These are phyloP conservation scores for Propsilocerus akamusi DNA, from an alignment of 1,140 invertebrate genomes.

Conservation along the genomic window DNA sequence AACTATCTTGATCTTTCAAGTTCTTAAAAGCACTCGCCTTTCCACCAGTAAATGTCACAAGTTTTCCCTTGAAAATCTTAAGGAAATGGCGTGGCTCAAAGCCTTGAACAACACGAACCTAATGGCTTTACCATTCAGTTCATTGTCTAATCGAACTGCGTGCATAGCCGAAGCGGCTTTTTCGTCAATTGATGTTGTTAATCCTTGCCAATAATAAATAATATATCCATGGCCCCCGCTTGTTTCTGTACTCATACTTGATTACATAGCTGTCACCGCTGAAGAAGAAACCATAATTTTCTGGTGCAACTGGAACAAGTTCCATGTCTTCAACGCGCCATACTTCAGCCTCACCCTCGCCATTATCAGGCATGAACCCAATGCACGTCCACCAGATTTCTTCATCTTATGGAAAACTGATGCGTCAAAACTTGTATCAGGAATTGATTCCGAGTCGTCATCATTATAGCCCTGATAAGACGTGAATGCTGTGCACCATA, in stretches of 20 bases:
- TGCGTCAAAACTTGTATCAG: conserved; percentile 18
- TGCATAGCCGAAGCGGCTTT: conserved; percentile 41
- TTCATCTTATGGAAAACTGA: conserved; percentile 17
- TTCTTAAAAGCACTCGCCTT: conserved; percentile 37
- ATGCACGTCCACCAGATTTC: conserved; percentile 30
- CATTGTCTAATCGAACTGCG: conserved; percentile 37
- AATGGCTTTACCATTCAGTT: conserved; percentile 30
- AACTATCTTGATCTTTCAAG: conserved; percentile 35
- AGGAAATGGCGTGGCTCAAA: conserved; percentile 58
- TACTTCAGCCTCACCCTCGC: conserved; percentile 32
- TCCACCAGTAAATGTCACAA: conserved; percentile 40
- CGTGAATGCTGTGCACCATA: conserved; percentile 34
- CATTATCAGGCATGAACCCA: conserved; percentile 55
- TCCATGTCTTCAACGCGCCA: conserved; percentile 34
- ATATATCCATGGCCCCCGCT: conserved; percentile 31
- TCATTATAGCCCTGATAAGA: conserved; percentile 27
- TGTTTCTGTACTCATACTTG: conserved; percentile 42
- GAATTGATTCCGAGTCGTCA: conserved; percentile 13
- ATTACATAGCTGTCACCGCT: conserved; percentile 63
- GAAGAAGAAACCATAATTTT: conserved; percentile 45
- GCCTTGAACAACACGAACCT: conserved; percentile 51
- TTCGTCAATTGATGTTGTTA: conserved; percentile 36
- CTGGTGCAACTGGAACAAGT: conserved; percentile 31
- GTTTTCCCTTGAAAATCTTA: conserved; percentile 54
- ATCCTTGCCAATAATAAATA: conserved; percentile 58